Conservation (phyloP, 2,797 vertebrate species). For the Gymnocypris eckloni region DNA sequence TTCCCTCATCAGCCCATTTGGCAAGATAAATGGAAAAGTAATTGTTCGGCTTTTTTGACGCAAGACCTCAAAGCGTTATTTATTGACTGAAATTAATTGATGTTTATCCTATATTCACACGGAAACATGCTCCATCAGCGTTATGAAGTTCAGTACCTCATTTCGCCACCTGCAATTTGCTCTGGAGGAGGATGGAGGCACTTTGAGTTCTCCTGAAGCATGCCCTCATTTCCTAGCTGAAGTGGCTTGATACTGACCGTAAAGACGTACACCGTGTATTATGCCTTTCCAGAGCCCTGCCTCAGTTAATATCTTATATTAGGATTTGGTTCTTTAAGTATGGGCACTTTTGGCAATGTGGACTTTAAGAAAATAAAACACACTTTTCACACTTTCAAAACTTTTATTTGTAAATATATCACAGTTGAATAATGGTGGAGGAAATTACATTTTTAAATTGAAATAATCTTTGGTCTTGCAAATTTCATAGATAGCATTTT, state of each 20-base stretch:
- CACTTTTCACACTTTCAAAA: background rate
- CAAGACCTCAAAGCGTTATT: slow-evolving; percentile 88
- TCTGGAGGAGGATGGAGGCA: slow-evolving; percentile 69
- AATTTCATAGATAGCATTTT: background rate
- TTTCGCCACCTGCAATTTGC: slow-evolving; percentile 85
- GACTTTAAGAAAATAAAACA: background rate
- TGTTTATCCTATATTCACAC: slow-evolving; percentile 89
- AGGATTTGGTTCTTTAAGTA: background rate
- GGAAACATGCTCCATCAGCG: slow-evolving; percentile 88
- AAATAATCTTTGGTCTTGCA: background rate
- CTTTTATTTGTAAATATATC: background rate
- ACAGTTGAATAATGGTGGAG: background rate
- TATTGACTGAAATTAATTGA: slow-evolving; percentile 92
- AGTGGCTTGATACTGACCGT: slow-evolving; percentile 45
- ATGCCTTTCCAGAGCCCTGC: slow-evolving; percentile 1
- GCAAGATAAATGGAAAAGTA: slow-evolving; percentile 90
- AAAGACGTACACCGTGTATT: slow-evolving; percentile 37
- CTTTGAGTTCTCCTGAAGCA: slow-evolving; percentile 81
- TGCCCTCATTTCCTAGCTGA: slow-evolving; percentile 84
- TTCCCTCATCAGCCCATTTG: slow-evolving; percentile 89
- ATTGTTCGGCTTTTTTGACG: slow-evolving; percentile 89
- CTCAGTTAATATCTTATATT: slow-evolving; percentile 18
- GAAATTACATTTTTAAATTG: background rate
- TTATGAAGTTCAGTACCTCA: slow-evolving; percentile 82
- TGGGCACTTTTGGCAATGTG: background rate